Conservation (phyloP, 2,888 invertebrate genomes). For the Erannis defoliaria region DNA sequence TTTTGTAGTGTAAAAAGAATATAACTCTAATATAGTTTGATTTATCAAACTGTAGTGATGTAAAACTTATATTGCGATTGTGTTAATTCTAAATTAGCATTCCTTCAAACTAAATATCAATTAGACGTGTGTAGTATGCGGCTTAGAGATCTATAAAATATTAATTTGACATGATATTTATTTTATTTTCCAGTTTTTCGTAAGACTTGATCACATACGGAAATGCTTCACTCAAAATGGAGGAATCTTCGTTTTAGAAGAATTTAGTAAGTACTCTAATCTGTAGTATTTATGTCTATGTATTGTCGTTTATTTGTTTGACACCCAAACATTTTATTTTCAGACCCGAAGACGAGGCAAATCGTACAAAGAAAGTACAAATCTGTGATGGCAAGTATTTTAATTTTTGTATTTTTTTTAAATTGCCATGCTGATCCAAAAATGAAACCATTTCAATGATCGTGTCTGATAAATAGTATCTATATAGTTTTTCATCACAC, state of each 20-base stretch:
- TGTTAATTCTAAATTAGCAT: background rate
- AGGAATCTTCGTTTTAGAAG: constrained; percentile 99
- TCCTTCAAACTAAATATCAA: background rate
- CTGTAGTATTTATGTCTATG: background rate
- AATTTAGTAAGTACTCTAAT: constrained; percentile 95
- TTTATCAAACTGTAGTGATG: background rate
- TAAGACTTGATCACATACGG: constrained; percentile 99
- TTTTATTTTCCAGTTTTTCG: constrained; percentile 97
- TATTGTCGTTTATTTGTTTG: background rate
- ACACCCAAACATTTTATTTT: constrained; percentile 53
- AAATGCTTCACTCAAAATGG: constrained; percentile 99
- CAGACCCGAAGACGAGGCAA: constrained; percentile 99
- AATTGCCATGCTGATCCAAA: too few species aligned
- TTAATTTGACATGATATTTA: constrained; percentile 31
- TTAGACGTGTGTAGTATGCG: background rate
- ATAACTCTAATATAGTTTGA: background rate
- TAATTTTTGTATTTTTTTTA: constrained; percentile 18
- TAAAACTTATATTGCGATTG: background rate
- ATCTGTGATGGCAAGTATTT: constrained; percentile 96
- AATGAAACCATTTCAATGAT: too few species aligned
- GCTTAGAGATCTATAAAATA: background rate
- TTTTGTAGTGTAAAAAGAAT: constrained; percentile 2
- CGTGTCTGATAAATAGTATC: too few species aligned
- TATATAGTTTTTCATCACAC: too few species aligned
- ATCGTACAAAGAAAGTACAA: constrained; percentile 98